phyloP scores from a whole-genome alignment of 2,888 invertebrate species.

The Dicyrtoma fusca region DNA sequence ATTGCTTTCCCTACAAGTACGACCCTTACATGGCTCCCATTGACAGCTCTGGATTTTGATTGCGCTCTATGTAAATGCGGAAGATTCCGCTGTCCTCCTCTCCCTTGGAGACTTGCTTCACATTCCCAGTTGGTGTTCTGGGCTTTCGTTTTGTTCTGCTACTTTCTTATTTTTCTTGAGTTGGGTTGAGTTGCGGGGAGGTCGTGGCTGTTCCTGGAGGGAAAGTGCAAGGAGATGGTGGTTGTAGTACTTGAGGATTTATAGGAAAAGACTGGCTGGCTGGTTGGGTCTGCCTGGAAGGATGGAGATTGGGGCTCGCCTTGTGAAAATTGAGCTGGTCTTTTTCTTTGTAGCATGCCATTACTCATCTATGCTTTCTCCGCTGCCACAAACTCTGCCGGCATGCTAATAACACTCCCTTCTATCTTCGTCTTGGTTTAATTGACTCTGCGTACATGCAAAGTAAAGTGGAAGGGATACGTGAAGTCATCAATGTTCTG shows the following conservation, averaged over 20 bases:
- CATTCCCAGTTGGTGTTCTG: too few relatives aligned
- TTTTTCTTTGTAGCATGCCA: slow-evolving; percentile 21
- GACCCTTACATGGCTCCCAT: slow-evolving; percentile 15
- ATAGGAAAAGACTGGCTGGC: too few relatives aligned
- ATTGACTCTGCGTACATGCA: not conserved
- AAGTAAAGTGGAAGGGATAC: too few relatives aligned
- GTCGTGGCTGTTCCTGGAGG: too few relatives aligned
- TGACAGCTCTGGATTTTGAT: slow-evolving; percentile 35
- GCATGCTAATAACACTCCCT: slow-evolving; percentile 50
- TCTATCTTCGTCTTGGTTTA: slow-evolving; percentile 1
- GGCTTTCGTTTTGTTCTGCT: slow-evolving; percentile 17
- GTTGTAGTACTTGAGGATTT: too few relatives aligned
- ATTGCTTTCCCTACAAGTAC: not conserved
- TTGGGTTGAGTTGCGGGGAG: too few relatives aligned
- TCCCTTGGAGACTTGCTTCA: slow-evolving; percentile 40
- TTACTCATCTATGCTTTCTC: slow-evolving; percentile 51
- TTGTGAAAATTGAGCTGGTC: too few relatives aligned
- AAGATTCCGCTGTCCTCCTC: slow-evolving; percentile 41
- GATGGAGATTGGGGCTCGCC: too few relatives aligned
- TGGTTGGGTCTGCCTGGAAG: too few relatives aligned
- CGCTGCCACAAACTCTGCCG: slow-evolving; percentile 52
- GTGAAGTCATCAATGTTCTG: not conserved
- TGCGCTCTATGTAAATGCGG: slow-evolving; percentile 42
- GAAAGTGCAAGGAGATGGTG: too few relatives aligned
- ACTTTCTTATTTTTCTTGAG: slow-evolving; percentile 2